Conservation (phyloP, 2,888 invertebrate species). For the Drosophila tripunctata region DNA sequence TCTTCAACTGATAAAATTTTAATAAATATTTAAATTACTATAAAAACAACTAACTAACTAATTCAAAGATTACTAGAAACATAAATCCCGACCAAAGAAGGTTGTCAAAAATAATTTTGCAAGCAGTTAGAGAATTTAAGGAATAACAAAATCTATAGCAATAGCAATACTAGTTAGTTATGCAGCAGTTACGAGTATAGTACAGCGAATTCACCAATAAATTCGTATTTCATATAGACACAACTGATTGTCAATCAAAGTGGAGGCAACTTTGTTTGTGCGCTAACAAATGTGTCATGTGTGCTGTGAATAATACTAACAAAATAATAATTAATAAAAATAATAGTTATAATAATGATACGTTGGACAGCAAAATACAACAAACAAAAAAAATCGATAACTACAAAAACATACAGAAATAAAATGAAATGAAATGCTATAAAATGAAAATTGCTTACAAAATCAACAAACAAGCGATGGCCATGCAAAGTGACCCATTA, state of each 20-base stretch:
- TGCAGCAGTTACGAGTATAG: background rate
- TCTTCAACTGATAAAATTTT: no score
- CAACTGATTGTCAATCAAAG: background rate
- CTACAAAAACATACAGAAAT: background rate
- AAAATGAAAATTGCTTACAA: slow-evolving; percentile 72
- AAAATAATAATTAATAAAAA: slow-evolving; percentile 46
- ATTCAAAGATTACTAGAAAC: no score
- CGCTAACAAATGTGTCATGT: slow-evolving; percentile 16
- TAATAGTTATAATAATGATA: slow-evolving; percentile 53
- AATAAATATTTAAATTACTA: no score
- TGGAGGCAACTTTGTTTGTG: slow-evolving; percentile 12
- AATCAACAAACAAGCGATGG: slow-evolving; percentile 79
- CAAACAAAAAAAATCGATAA: slow-evolving; percentile 40
- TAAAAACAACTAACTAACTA: no score
- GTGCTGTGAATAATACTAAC: slow-evolving; percentile 1
- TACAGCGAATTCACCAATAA: background rate
- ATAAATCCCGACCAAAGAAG: no score
- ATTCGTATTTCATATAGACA: background rate
- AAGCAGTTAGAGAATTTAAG: no score
- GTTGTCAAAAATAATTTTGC: no score
- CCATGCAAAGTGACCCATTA: slow-evolving; percentile 79
- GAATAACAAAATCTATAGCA: no score
- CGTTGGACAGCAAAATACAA: slow-evolving; percentile 1
- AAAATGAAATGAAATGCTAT: background rate
- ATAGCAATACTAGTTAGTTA: no score